Evolutionary conservation across 2,888 invertebrate species (phyloP).

Genomic region (Epiblema foenella): DNA sequence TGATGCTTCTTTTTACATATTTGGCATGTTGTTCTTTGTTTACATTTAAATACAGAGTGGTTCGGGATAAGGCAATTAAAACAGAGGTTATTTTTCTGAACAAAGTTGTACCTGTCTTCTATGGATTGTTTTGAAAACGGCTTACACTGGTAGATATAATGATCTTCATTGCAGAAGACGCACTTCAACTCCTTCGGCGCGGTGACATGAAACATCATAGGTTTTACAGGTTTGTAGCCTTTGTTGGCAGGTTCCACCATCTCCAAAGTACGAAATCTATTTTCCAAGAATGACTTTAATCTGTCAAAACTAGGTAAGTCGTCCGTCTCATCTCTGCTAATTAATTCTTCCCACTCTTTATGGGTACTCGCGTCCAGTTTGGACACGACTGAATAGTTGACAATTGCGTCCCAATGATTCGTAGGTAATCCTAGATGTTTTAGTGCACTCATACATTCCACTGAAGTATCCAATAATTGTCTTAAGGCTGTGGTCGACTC

Average conservation of each 20-base stretch:
- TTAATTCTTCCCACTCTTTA: constrained; percentile 17
- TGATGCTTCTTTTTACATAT: constrained; percentile 10
- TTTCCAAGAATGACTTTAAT: constrained; percentile 13
- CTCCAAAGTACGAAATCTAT: constrained; percentile 13
- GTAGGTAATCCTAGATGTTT: constrained; percentile 18
- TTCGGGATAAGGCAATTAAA: constrained; percentile 21
- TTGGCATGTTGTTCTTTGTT: constrained; percentile 4
- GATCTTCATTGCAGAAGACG: constrained; percentile 13
- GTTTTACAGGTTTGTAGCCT: constrained; percentile 11
- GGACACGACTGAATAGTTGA: background rate
- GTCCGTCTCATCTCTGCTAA: constrained; percentile 6
- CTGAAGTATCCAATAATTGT: constrained; percentile 10
- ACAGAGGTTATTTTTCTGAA: constrained; percentile 7
- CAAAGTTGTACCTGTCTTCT: constrained; percentile 13
- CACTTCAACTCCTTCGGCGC: background rate
- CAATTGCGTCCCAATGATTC: constrained; percentile 5
- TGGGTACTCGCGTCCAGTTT: constrained; percentile 1
- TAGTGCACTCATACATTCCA: constrained; percentile 15
- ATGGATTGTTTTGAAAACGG: constrained; percentile 10
- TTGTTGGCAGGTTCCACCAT: constrained; percentile 20
- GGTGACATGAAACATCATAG: constrained; percentile 11
- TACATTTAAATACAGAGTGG: constrained; percentile 18
- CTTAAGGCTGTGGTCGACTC: constrained; percentile 2
- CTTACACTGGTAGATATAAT: constrained; percentile 13
- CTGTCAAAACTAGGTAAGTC: constrained; percentile 2